Evolutionary conservation across 2,797 vertebrate species (phyloP).

Genomic region (Tarsius wallacei): DNA sequence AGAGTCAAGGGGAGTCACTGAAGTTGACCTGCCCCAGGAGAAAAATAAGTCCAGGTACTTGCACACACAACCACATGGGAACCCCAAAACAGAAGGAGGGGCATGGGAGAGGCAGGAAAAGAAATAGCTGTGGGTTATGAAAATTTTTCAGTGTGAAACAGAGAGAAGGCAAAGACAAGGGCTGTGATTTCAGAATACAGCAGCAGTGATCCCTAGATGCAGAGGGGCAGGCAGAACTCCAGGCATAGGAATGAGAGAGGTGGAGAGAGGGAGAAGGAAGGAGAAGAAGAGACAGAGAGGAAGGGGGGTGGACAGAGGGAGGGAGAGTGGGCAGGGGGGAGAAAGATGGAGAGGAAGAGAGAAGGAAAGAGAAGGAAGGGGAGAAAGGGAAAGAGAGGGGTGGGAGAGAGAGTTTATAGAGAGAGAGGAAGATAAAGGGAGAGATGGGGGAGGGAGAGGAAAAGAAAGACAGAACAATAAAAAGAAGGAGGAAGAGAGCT

Average conservation of each 20-base stretch:
- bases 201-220: not conserved
- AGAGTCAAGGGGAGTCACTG: not conserved
- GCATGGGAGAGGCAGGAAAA: not conserved
- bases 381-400: fast-evolving
- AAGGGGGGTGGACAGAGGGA: not conserved
- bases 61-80: not conserved
- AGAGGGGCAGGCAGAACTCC: not conserved
- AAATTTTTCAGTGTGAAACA: not conserved
- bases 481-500: fast-evolving
- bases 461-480: fast-evolving
- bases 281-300: not conserved
- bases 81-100: not conserved
- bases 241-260: not conserved
- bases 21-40: not conserved
- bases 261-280: not conserved
- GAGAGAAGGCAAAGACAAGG: not conserved
- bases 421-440: too few relatives aligned
- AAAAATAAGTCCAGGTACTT: not conserved
- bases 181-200: not conserved
- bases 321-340: not conserved
- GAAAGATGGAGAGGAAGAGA: fast-evolving
- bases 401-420: fast-evolving
- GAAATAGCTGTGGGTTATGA: not conserved
- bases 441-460: not conserved
- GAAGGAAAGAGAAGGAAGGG: fast-evolving